phyloP scores from a whole-genome alignment of 2,888 invertebrate species.

The Siphlonurus alternatus region DNA sequence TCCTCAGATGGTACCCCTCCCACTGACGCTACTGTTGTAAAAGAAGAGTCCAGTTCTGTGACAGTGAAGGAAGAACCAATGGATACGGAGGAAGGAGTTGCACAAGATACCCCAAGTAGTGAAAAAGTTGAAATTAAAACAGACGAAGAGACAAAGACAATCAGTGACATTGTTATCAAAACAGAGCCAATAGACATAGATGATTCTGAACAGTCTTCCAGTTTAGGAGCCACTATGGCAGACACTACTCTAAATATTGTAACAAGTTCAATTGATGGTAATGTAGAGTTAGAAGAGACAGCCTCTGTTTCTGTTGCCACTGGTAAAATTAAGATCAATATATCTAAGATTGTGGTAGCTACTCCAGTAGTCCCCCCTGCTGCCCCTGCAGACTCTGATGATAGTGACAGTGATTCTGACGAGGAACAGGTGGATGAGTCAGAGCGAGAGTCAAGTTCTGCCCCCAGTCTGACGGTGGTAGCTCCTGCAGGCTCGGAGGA shows the following conservation, averaged over 20 bases:
- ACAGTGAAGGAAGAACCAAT: constrained; percentile 29
- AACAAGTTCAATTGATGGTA: constrained; percentile 57
- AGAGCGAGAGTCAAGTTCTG: neutral
- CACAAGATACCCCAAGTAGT: neutral
- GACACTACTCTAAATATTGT: constrained; percentile 39
- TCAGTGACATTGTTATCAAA: too few species aligned
- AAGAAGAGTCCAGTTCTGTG: neutral
- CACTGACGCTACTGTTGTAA: neutral
- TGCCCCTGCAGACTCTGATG: constrained; percentile 11
- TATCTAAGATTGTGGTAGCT: constrained; percentile 39
- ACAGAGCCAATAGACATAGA: constrained; percentile 1
- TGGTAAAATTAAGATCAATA: constrained; percentile 63
- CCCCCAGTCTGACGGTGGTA: constrained; percentile 9
- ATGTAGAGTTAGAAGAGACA: constrained; percentile 46
- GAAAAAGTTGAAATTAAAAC: too few species aligned
- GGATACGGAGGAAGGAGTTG: constrained; percentile 26
- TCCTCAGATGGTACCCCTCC: too few species aligned
- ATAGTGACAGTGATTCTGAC: neutral
- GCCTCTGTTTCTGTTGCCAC: constrained; percentile 28
- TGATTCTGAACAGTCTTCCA: constrained; percentile 8
- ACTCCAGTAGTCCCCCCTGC: constrained; percentile 3
- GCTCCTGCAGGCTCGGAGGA: constrained; percentile 11
- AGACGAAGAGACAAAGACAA: too few species aligned
- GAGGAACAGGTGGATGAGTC: constrained; percentile 7
- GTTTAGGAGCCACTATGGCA: constrained; percentile 22